phyloP scores from a whole-genome alignment of 1,140 invertebrate species.

The Sitophilus oryzae region DNA sequence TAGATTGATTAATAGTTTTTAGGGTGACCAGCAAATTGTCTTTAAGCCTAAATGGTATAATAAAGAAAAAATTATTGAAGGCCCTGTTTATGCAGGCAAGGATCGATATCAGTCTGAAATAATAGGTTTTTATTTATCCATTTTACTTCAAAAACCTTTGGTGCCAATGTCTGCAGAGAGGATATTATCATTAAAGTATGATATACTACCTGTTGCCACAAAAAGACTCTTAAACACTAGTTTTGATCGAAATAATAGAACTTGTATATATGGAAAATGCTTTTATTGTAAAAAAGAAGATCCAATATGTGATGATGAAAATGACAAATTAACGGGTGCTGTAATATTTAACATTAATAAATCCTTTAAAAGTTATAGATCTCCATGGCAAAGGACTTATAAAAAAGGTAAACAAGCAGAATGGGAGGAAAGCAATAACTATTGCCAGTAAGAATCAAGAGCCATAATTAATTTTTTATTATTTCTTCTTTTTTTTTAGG shows the following conservation, averaged over 20 bases:
- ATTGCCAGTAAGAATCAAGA: constrained; percentile 59
- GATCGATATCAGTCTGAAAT: constrained; percentile 93
- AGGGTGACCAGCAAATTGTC: constrained; percentile 69
- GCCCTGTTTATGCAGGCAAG: constrained; percentile 78
- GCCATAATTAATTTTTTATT: background rate
- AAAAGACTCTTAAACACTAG: constrained; percentile 57
- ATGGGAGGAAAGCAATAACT: constrained; percentile 74
- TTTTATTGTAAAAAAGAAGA: constrained; percentile 78
- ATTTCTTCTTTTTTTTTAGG: constrained; percentile 41
- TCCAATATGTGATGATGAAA: constrained; percentile 70
- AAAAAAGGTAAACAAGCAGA: constrained; percentile 63
- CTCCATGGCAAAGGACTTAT: constrained; percentile 88
- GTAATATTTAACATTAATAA: constrained; percentile 76
- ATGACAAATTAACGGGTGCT: constrained; percentile 69
- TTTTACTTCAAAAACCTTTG: constrained; percentile 69
- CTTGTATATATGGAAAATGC: constrained; percentile 86
- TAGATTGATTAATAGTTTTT: constrained; percentile 22
- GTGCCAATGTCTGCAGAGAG: constrained; percentile 75
- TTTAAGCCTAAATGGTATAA: constrained; percentile 91
- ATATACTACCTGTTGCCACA: constrained; percentile 67
- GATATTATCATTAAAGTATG: constrained; percentile 65
- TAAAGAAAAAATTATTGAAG: constrained; percentile 66
- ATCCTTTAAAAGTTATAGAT: constrained; percentile 61
- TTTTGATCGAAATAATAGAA: constrained; percentile 47
- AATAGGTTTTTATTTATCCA: constrained; percentile 85